These are phyloP conservation scores for Trinectes maculatus DNA, from an alignment of 2,113 vertebrate genomes.

Conservation along the genomic window DNA sequence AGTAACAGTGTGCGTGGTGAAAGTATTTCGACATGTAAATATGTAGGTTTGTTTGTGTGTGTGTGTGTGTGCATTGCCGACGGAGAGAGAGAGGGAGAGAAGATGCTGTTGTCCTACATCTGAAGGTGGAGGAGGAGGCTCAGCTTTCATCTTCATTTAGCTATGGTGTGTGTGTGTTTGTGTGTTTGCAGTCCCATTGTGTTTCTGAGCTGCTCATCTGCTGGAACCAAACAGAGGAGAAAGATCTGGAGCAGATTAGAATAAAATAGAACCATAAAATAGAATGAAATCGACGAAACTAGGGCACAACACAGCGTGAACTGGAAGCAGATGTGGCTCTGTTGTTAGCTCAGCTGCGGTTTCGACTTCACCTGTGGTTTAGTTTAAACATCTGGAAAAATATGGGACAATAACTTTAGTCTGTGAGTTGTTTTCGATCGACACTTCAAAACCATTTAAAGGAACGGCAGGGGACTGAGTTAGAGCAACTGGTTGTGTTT, in stretches of 20 bases:
- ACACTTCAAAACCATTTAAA: too few relatives aligned
- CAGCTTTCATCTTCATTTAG: slow-evolving; percentile 68
- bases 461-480: too few relatives aligned
- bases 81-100: slow-evolving; percentile 23
- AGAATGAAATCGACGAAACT: neutral
- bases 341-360: neutral
- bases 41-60: neutral
- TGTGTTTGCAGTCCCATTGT: slow-evolving; percentile 23
- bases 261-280: slow-evolving; percentile 30
- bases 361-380: neutral
- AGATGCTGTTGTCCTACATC: slow-evolving; percentile 64
- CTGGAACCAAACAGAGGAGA: slow-evolving; percentile 34
- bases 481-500: neutral
- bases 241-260: slow-evolving; percentile 56
- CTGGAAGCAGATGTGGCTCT: too few relatives aligned
- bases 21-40: neutral
- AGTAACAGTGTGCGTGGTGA: slow-evolving; percentile 12
- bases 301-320: too few relatives aligned
- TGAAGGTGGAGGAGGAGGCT: slow-evolving; percentile 62
- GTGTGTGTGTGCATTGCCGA: neutral
- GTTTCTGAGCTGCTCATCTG: slow-evolving; percentile 40
- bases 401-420: too few relatives aligned
- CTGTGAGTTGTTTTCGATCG: too few relatives aligned
- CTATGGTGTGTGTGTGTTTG: slow-evolving; percentile 44
- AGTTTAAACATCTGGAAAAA: too few relatives aligned